Percentiles rank a stretch among this genome's conserved stretches.
phyloP scores from a whole-genome alignment of 2,113 vertebrate genomes.

The Mormoops blainvillei region DNA sequence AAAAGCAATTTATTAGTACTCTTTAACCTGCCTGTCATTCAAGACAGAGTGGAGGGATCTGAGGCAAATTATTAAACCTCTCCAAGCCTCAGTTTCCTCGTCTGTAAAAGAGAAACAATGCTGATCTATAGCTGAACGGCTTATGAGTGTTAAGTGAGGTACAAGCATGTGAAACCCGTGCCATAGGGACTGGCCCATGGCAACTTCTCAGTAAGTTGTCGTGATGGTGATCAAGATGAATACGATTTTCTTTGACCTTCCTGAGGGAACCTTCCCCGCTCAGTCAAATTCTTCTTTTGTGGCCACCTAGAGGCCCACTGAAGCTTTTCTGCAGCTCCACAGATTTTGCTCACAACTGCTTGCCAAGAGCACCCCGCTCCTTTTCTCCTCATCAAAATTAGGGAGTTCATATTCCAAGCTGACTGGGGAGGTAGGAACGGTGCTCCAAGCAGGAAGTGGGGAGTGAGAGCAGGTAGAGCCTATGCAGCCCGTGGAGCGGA shows the following conservation, averaged over 20 bases:
- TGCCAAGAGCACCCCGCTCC: neutral
- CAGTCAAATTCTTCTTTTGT: neutral
- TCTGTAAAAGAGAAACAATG: neutral
- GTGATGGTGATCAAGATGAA: neutral
- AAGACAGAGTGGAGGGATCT: neutral
- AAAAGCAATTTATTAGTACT: neutral
- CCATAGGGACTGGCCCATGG: no score
- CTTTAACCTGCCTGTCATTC: neutral
- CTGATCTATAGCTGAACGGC: neutral
- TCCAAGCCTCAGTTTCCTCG: neutral
- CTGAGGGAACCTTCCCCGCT: neutral
- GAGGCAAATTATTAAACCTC: neutral
- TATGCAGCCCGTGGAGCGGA: neutral
- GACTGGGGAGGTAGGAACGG: neutral
- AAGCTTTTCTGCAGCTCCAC: neutral
- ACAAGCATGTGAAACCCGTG: fast-evolving
- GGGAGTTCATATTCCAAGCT: neutral
- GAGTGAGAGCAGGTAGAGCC: neutral
- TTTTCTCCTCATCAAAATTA: neutral
- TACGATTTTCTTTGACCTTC: neutral
- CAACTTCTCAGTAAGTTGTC: neutral
- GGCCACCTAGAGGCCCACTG: neutral
- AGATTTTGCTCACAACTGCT: neutral
- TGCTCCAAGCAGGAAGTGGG: neutral
- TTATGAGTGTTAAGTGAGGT: neutral